Base-by-base conservation (phyloP, 2,797 vertebrate species). In the Perodicticus potto region DNA sequence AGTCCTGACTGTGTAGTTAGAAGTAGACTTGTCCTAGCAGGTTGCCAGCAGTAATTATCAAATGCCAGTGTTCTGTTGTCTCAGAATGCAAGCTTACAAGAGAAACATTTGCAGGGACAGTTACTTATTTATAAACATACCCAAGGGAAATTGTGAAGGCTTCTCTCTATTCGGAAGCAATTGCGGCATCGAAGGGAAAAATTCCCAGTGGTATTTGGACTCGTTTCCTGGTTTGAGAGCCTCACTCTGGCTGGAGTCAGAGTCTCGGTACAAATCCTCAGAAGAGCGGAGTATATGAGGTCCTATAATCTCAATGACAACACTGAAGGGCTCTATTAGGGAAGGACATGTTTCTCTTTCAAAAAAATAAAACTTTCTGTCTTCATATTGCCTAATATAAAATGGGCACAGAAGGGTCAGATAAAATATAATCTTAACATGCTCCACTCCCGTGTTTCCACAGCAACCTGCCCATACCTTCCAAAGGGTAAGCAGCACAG, bases 361-460 rank as follows among this genome's bases (percentile, higher is more conserved):
- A 37, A 82, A 70, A 95, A 32, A 29, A 72, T 93, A 20, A 32
- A 88, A 77, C 25, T 43, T 86, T 72, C 40, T 11, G 32, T 73
- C 34, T 78, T 96, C 23, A 37, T 88, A 76, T 57, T 96, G 40
- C 22, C 49, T 74, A 70, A 86, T 40, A 76, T 29, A 82, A 90
- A 96, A 65, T 4, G 13, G 20, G 20, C 29, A 6, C 34, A 87
- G 25, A 2, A 70, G n/a, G 27, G 19, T 43, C 25, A 81, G 12
- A 49, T 29, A 61, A 74, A 77, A 45, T 59, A 65, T 53, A 5
- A 40, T 61, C 63, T 82, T 53, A 53, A 53, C 9, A 8, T 10
- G 9, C 45, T 25, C 57, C 10, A 23, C 12, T 32, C 2, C 27
- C 7, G 0, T 14, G 20, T 49, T 29, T 86, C 37, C 57, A n/a